phyloP scores from a whole-genome alignment of 2,113 vertebrate species.

The Pseudolaguvia tuberculata region DNA sequence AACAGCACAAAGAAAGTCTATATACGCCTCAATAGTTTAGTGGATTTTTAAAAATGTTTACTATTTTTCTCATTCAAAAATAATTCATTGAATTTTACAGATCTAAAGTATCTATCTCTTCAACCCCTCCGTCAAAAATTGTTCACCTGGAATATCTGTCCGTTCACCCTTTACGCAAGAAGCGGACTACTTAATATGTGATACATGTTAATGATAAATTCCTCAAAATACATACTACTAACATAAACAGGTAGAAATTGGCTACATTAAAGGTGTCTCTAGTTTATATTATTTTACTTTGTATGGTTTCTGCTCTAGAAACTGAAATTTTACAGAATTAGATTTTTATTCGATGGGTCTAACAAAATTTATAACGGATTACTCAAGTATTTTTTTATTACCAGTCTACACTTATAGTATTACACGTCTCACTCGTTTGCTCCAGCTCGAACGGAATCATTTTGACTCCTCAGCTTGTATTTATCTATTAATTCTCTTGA shows the following conservation, averaged over 20 bases:
- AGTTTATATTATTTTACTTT: neutral
- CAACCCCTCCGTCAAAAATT: no score
- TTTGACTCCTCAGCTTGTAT: constrained; percentile 37
- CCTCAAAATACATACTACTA: neutral
- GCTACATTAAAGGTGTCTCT: neutral
- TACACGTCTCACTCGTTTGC: constrained; percentile 43
- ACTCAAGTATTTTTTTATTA: constrained; percentile 14
- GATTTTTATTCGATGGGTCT: neutral
- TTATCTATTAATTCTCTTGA: constrained; percentile 52
- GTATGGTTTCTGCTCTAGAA: neutral
- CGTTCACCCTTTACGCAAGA: no score
- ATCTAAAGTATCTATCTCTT: no score
- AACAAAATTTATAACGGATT: constrained; percentile 21
- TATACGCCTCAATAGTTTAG: no score
- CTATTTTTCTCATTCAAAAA: no score
- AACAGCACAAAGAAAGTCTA: no score
- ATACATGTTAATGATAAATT: neutral
- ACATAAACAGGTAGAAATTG: neutral
- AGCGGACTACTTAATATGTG: neutral
- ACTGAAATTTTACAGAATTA: neutral
- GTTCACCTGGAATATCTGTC: no score
- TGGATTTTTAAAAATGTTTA: no score
- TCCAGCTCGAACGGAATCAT: constrained; percentile 45
- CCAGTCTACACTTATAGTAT: constrained; percentile 25
- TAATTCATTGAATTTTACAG: no score